phyloP scores from a whole-genome alignment of 2,888 invertebrate genomes.

The Odontothrips loti region DNA sequence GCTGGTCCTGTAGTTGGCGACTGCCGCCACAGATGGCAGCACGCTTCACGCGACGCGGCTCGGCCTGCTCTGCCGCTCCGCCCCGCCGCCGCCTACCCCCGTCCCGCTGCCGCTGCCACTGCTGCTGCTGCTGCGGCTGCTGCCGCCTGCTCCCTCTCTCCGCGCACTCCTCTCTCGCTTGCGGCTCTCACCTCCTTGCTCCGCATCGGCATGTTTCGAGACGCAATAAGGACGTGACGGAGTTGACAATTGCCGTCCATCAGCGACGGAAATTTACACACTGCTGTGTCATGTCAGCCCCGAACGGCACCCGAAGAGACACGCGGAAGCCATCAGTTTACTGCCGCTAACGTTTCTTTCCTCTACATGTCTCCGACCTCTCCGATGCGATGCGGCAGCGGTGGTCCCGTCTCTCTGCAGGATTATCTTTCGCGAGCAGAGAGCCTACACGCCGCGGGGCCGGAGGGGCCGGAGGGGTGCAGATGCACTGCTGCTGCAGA shows the following conservation, averaged over 20 bases:
- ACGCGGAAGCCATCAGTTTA: no score
- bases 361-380: no score
- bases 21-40: conserved; percentile 1
- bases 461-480: neutral
- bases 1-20: neutral
- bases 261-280: neutral
- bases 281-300: neutral
- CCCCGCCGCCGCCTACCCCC: neutral
- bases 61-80: neutral
- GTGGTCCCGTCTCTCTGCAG: neutral
- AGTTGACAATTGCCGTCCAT: no score
- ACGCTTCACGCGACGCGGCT: neutral
- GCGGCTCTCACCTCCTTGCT: neutral
- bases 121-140: neutral
- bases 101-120: neutral
- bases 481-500: neutral
- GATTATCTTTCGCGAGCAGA: neutral
- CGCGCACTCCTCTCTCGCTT: no score
- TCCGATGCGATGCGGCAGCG: no score
- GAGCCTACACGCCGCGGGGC: neutral
- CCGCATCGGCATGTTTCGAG: neutral
- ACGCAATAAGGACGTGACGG: neutral
- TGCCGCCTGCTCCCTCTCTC: neutral
- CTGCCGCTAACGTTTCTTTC: no score
- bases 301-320: neutral